These are phyloP conservation scores for Colletes collaris DNA, from an alignment of 2,888 invertebrate species.

Conservation along the genomic window DNA sequence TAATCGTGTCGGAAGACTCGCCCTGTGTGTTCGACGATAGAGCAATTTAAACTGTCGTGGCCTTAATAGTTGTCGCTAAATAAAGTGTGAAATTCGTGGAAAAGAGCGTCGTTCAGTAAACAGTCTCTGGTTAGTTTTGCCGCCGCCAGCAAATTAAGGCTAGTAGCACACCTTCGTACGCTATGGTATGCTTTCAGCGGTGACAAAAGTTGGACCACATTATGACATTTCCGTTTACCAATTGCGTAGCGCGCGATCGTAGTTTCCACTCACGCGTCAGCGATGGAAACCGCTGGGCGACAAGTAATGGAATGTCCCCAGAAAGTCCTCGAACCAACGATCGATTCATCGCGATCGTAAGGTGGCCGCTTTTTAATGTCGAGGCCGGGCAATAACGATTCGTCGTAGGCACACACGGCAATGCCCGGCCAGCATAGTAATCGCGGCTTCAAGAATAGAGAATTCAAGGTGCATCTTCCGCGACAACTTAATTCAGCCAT, in stretches of 20 bases:
- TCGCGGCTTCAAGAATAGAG: conserved; percentile 17
- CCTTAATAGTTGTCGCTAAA: no score
- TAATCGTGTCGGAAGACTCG: no score
- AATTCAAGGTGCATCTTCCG: conserved; percentile 51
- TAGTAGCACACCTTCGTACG: no score
- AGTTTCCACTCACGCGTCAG: conserved; percentile 62
- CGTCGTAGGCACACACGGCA: conserved; percentile 40
- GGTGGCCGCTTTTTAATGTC: conserved; percentile 71
- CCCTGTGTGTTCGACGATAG: no score
- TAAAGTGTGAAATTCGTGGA: no score
- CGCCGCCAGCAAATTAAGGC: no score
- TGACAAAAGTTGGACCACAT: background rate
- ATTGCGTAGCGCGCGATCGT: conserved; percentile 48
- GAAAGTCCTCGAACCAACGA: conserved; percentile 44
- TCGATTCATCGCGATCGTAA: conserved; percentile 55
- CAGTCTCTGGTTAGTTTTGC: no score
- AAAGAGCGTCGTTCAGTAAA: no score
- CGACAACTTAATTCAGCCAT: conserved; percentile 25
- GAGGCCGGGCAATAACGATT: conserved; percentile 61
- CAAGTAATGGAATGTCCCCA: conserved; percentile 35
- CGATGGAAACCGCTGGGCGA: conserved; percentile 61
- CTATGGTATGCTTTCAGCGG: no score
- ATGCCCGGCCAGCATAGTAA: conserved; percentile 67
- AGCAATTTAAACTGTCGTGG: no score
- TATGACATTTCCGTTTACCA: conserved; percentile 36